Evolutionary conservation across 2,888 invertebrate genomes (phyloP), one percentile per base, ranked within the genome.

Genomic region (Keiferia lycopersicella): DNA sequence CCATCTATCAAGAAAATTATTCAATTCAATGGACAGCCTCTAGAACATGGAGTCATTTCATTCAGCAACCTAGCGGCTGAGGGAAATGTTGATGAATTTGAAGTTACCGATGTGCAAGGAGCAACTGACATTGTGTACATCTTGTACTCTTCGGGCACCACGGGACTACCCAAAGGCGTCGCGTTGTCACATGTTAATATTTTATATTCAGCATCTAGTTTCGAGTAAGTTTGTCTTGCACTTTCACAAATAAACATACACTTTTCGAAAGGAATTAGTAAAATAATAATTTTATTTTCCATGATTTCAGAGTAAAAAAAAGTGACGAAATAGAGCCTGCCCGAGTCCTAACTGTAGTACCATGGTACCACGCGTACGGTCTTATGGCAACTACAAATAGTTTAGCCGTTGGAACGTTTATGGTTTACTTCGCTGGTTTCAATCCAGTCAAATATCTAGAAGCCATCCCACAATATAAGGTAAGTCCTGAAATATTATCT

Each of bases 331-430:
- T 48, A 57, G 18, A 62, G 58, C 20, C 26, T n/a, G 7, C 0
- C 16, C 58, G 39, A 34, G 18, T 77, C 22, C 79, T 96, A 66
- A 95, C 94, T 0, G 84, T 97, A 39, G 92, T 96, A 56, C 97
- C 97, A 7, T 96, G 96, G 92, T 97, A 95, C 79, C 97, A 97
- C 82, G 94, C 94, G 0, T 96, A 95, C 73, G 96, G 96, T 0
- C 93, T 95, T 73, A 92, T 95, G 74, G 89, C 93, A 0, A 86
- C 94, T 3, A 86, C 95, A 66, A 87, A 92, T 48, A 81, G 93
- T 45, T 78, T 95, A 0, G 69, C 91, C 8, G 71, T 93, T 61
- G 93, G 93, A 39, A 88, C 85, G 51, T 88, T 82, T 67, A 63
- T 84, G 10, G 83, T 92, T 1, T 86, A 84, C 70, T 82, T 96